A percentile compares a stretch with the other conserved stretches of the same genome.
Conservation (phyloP, 2,888 invertebrate species). For the Callosobruchus maculatus region DNA sequence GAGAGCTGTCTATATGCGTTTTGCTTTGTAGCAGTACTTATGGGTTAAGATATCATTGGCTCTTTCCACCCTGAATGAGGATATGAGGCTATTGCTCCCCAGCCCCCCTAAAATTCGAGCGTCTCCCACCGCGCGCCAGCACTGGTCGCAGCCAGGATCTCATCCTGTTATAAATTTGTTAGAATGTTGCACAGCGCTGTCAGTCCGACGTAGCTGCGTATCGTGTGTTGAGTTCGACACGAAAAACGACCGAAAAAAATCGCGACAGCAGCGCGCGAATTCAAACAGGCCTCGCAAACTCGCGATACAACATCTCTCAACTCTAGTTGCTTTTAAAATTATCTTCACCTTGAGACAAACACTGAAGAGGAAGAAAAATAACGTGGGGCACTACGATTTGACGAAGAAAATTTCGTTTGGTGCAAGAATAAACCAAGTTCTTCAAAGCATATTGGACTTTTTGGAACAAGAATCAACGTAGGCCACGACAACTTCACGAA, state of each 20-base stretch:
- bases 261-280: background rate
- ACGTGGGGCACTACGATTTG: no score
- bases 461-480: no score
- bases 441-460: no score
- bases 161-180: background rate
- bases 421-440: no score
- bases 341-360: background rate
- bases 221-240: background rate
- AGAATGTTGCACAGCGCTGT: background rate
- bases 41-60: no score
- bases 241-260: background rate
- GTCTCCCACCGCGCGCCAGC: background rate
- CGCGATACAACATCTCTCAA: background rate
- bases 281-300: background rate
- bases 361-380: no score
- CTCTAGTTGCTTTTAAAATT: background rate
- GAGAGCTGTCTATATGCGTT: no score
- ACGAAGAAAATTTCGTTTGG: no score
- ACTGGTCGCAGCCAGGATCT: background rate
- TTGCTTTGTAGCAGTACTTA: no score
- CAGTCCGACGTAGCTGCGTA: background rate
- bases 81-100: no score
- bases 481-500: no score
- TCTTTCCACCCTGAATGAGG: no score
- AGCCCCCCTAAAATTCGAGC: background rate